Evolutionary conservation across 2,113 vertebrate genomes (phyloP), one percentile per base, ranked within the genome.

Genomic region (Orthonyx spaldingii): DNA sequence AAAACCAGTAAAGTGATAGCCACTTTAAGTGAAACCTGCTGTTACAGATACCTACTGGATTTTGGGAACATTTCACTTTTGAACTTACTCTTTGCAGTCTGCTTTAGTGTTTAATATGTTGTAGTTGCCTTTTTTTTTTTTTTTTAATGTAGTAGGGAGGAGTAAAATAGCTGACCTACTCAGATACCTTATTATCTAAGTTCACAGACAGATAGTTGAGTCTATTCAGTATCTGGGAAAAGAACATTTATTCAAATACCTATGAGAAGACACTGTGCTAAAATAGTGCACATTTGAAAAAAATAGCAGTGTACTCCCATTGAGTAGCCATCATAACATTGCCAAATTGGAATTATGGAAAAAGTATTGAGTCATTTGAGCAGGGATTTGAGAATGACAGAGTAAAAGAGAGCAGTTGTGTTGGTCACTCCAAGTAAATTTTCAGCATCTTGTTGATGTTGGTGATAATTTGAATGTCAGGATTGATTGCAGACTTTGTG

Each of bases 1-100:
- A 98, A 98, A 98, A 98, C 98, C 98, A 98, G 99, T 98, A 99
- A 99, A 99, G 98, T 98, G 99, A 99, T 99, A 99, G 98, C 99
- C 98, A 98, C 97, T 98, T 97, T 99, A 99, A 99, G 98, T 98
- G 98, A 98, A 98, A 98, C 98, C 99, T 99, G 98, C 98, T 99
- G 98, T 99, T 99, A 98, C 98, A 98, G 98, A 98, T 98, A 98
- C 97, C 98, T 98, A 97, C 97, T 94, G 94, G 96, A 97, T 96
- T 94, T 94, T 75, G 92, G 95, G 93, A 97, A 94, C 96, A 57
- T 89, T 97, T 96, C 86, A 97, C 94, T 97, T 97, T 78, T 96
- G 92, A 90, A 97, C 96, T 94, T 90, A 71, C 32, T 97, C 92
- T 87, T 98, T 96, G 93, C 86, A 70, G 91, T 89, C 89, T 42